Base-by-base conservation (phyloP, 1,140 invertebrate species). In the Adoxophyes honmai region DNA sequence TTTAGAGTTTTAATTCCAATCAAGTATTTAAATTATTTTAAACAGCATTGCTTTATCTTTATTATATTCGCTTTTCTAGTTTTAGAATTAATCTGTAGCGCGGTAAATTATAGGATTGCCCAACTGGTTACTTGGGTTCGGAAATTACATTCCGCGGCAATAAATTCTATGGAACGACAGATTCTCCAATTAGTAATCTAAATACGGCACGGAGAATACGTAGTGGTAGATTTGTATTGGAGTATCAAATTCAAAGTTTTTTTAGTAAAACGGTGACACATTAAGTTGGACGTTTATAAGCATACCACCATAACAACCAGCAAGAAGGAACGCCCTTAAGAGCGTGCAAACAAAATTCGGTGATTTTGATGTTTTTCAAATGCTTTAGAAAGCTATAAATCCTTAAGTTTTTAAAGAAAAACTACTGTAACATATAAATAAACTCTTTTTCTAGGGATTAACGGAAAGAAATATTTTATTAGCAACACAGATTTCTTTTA, bases 131-230 rank as follows among this genome's bases (percentile, higher is more conserved):
- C 42, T 48, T 48, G 18, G 21, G 6, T 48, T 48, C 28, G 1
- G 18, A 18, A 21, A 48, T 28, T 14, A 16, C 11, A 21, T n/a
- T 14, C 38, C 16, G 42, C 11, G 5, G 21, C 42, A 16, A 48
- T 48, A 33, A 48, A 48, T 28, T 48, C 7, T 11, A 48, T 13
- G 39, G 18, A 44, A 44, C 42, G 42, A 48, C 42, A 48, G 16
- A 13, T 10, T 33, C 18, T 28, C 42, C 42, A 48, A 48, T 48
- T 48, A 48, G 42, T 48, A 48, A 48, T 48, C 42, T 48, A 48
- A 48, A 48, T 48, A 48, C 21, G 18, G 42, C n/a, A n/a, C 11
- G 16, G 9, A 11, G 42, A 48, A 48, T 18, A 28, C 11, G n/a
- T 4, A 44, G 18, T 16, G 18, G 39, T 44, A 44, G 11, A 48